phyloP scores from a whole-genome alignment of 2,113 vertebrate species.

The Salvelinus sp. region DNA sequence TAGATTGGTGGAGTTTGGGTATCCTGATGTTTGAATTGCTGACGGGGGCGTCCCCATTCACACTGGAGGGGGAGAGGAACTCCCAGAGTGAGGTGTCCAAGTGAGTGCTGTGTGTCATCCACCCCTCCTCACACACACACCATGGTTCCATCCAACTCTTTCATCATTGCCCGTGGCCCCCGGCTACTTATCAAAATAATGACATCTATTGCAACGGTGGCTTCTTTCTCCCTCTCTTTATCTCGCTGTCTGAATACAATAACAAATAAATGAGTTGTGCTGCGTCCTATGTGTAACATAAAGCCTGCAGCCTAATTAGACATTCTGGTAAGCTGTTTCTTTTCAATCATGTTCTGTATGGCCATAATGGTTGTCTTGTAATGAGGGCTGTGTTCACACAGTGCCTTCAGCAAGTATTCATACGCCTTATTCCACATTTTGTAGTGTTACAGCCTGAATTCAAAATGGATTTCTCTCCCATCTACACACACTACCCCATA shows the following conservation, averaged over 20 bases:
- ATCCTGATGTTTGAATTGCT: slow-evolving; percentile 90
- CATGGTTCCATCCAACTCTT: background rate
- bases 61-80: slow-evolving; percentile 89
- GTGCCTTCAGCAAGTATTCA: background rate
- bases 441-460: no score
- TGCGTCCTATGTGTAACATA: background rate
- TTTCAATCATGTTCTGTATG: background rate
- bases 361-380: background rate
- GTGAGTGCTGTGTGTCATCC: slow-evolving; percentile 64
- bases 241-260: slow-evolving; percentile 1
- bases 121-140: background rate
- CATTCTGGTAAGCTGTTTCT: background rate
- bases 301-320: background rate
- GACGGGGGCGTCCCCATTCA: slow-evolving; percentile 89
- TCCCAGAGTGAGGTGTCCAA: slow-evolving; percentile 90
- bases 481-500: no score
- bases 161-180: background rate
- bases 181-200: background rate
- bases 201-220: background rate
- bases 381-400: background rate
- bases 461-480: no score
- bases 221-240: background rate
- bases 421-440: background rate
- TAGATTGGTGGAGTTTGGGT: slow-evolving; percentile 93
- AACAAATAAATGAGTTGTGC: background rate